Percentiles rank a stretch among this genome's conserved stretches.
phyloP scores from a whole-genome alignment of 2,797 vertebrate species.

The Atherinosoma microstoma region DNA sequence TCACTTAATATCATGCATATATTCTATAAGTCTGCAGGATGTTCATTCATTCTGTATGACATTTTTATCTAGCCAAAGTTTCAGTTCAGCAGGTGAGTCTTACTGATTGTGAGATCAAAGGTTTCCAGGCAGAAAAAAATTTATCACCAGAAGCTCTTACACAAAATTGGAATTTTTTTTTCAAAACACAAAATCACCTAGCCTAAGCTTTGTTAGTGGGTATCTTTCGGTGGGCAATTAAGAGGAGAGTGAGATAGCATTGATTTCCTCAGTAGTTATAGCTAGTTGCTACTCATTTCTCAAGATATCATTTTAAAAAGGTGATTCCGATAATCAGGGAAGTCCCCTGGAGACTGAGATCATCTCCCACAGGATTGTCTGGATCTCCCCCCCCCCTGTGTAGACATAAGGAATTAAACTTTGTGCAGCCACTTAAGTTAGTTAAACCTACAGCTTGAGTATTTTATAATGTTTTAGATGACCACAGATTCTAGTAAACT shows the following conservation, averaged over 20 bases:
- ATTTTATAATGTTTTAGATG: neutral
- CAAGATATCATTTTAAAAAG: constrained; percentile 30
- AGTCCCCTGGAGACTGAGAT: constrained; percentile 4
- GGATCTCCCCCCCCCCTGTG: neutral
- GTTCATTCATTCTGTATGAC: neutral
- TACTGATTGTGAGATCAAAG: constrained; percentile 42
- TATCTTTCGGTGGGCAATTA: constrained; percentile 31
- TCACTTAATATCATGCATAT: neutral
- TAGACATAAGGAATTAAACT: neutral
- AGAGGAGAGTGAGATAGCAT: constrained; percentile 27
- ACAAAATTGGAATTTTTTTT: constrained; percentile 43
- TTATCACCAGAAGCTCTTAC: constrained; percentile 13
- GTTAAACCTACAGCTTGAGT: neutral
- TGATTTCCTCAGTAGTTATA: constrained; percentile 16
- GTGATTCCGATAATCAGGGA: constrained; percentile 26
- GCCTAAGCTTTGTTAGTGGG: neutral
- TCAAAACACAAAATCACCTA: constrained; percentile 25
- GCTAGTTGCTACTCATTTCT: constrained; percentile 17
- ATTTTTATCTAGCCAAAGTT: constrained; percentile 8
- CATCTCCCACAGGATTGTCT: neutral
- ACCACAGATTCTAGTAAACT: neutral
- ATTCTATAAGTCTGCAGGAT: neutral
- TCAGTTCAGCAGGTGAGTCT: constrained; percentile 3
- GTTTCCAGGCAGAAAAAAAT: constrained; percentile 19
- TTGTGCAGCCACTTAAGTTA: constrained; percentile 5